Evolutionary conservation across 2,888 invertebrate species (phyloP), one percentile per base, ranked within the genome.

Genomic region (Eurytoma adleriae): DNA sequence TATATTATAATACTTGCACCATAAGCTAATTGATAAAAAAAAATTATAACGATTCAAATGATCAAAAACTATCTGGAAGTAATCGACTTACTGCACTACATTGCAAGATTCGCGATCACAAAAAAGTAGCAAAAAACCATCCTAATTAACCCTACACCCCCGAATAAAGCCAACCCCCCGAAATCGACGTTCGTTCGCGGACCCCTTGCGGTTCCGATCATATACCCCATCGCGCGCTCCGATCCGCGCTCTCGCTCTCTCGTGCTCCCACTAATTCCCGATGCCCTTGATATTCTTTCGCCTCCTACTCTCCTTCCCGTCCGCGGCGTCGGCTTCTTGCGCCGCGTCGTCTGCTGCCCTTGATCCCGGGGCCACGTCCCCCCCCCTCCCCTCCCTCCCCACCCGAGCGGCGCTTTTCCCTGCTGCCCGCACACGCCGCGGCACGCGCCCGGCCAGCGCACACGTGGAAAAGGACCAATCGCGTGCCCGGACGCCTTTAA

Each of bases 161-260:
- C 14, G 4, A 30, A 69, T 69, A 13, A 13, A n/a, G 20, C 10
- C 27, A 50, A n/a, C n/a, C 10, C 20, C 48, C 4, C 40, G 18
- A 20, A 48, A 2, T 14, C 27, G 18, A 2, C 12, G 12, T 14
- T 14, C 24, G 40, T 20, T 2, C 70, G 3, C n/a, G 81, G 40
- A 64, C 77, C 84, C 85, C 84, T 83, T 85, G 79, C 82, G 62
- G 78, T 30, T 81, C 83, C 71, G 40, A 67, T 68, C 85, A 85
- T 84, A 85, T 81, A 83, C 84, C 83, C 85, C 40, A 40, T 40
- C 40, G 85, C 84, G 16, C 73, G 16, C 72, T 73, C 3, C 4
- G 4, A 68, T 79, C 64, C 30, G 69, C 64, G 70, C 56, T 54
- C 54, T 61, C 57, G 24, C 50, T 59, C 64, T 18, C 76, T 61